Base-by-base conservation (phyloP, 2,888 invertebrate species). In the Troilus luridus region DNA sequence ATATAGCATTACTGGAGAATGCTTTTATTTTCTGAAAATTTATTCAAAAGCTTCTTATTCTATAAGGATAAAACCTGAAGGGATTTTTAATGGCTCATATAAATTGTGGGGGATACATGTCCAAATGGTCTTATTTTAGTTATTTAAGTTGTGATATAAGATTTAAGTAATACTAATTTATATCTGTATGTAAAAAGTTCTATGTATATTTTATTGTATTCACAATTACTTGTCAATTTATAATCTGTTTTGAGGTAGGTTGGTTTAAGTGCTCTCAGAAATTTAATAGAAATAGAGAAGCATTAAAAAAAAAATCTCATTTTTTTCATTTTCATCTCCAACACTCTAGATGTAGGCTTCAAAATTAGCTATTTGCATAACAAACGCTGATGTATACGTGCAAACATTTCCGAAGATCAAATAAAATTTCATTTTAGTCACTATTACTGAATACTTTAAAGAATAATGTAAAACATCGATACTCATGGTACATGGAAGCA, bases 61-160 rank as follows among this genome's bases (percentile, higher is more conserved):
- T 77, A 12, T 72, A n/a, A 14, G 72, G 72, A 41, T 19, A 19
- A 77, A 41, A 77, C 19, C 17, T 77, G 41, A 77, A 24, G 11
- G 14, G 17, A 19, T 24, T 17, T 9, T n/a, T 9, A 67, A 67
- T 41, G 24, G 24, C 24, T 27, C 24, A 24, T 67, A 14, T 24
- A 10, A n/a, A 41, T 41, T 27, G 2, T 77, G 72, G 72, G 41
- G 8, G 41, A 27, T 27, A 14, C 24, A 67, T 77, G 10, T 77
- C 27, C 41, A 41, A 27, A 41, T 77, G 19, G 72, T 77, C 6
- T 77, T 41, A 77, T 77, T 41, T 11, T 41, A 77, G 17, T 77
- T 77, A 56, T 56, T 54, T 56, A 56, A 85, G 85, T 85, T 85
- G 85, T 85, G 85, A 85, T 85, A 85, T 85, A 85, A 41, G 85